Percentiles rank a stretch among this genome's conserved stretches.
Evolutionary conservation across 2,113 vertebrate genomes (phyloP).

Genomic region (Eublepharis macularius): DNA sequence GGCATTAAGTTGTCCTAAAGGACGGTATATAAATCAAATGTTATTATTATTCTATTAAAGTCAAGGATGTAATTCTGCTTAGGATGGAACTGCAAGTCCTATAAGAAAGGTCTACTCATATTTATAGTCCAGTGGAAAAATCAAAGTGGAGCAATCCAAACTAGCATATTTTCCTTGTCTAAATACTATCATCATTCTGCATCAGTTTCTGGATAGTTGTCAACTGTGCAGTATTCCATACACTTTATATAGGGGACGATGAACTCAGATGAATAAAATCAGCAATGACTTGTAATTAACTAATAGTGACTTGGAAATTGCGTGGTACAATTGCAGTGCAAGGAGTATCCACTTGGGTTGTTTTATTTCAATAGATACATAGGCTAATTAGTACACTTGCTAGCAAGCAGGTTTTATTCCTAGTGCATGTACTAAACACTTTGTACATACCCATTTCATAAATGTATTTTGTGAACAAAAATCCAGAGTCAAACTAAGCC

Average conservation of each 20-base stretch:
- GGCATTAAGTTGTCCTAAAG: too few relatives aligned
- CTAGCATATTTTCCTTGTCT: not conserved
- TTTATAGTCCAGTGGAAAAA: not conserved
- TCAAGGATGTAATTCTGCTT: too few relatives aligned
- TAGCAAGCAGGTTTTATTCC: slow-evolving; percentile 44
- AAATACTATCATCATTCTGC: not conserved
- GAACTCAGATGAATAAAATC: not conserved
- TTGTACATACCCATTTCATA: slow-evolving; percentile 43
- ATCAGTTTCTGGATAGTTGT: not conserved
- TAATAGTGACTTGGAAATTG: not conserved
- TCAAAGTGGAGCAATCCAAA: not conserved
- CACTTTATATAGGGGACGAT: not conserved
- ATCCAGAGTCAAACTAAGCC: slow-evolving; percentile 62
- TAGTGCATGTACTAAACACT: slow-evolving; percentile 25
- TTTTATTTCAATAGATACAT: not conserved
- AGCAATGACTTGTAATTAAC: not conserved
- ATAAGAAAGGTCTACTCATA: not conserved
- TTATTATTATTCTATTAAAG: too few relatives aligned
- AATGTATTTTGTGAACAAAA: slow-evolving; percentile 40
- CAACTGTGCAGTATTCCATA: not conserved
- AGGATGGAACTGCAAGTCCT: not conserved
- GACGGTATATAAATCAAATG: too few relatives aligned
- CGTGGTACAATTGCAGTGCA: not conserved
- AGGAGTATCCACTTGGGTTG: not conserved
- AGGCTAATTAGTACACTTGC: slow-evolving; percentile 31